Conservation (phyloP, 2,888 invertebrate genomes). For the Tortrix viridana region DNA sequence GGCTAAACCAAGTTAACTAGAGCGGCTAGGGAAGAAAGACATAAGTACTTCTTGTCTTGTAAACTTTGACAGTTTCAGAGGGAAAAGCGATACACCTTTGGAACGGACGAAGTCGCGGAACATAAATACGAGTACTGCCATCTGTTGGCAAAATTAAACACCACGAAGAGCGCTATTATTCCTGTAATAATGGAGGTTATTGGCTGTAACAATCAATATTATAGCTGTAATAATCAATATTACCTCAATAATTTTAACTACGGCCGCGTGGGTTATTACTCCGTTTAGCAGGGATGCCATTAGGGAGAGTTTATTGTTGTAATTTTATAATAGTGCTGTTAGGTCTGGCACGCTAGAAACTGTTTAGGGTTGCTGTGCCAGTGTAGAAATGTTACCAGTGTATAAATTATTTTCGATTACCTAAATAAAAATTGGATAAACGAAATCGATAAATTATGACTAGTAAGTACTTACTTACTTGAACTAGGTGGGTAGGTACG, state of each 20-base stretch:
- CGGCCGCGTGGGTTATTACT: conserved; percentile 54
- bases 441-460: too few relatives aligned
- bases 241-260: conserved; percentile 53
- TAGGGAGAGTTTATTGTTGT: conserved; percentile 57
- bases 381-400: not conserved
- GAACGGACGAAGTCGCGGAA: too few relatives aligned
- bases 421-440: too few relatives aligned
- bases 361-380: not conserved
- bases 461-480: too few relatives aligned
- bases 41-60: too few relatives aligned
- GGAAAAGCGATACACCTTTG: too few relatives aligned
- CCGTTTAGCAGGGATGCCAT: conserved; percentile 52
- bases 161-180: conserved; percentile 48
- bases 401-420: not conserved
- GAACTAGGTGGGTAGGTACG: too few relatives aligned
- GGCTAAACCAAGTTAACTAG: too few relatives aligned
- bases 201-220: conserved; percentile 42
- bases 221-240: conserved; percentile 50
- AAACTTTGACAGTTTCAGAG: too few relatives aligned
- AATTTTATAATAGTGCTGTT: conserved; percentile 50
- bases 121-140: not conserved
- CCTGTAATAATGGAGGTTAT: conserved; percentile 19
- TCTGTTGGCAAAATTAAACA: conserved; percentile 37
- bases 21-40: too few relatives aligned
- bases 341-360: not conserved